Evolutionary conservation across 2,113 vertebrate genomes (phyloP).

Genomic region (Crypturellus undulatus): DNA sequence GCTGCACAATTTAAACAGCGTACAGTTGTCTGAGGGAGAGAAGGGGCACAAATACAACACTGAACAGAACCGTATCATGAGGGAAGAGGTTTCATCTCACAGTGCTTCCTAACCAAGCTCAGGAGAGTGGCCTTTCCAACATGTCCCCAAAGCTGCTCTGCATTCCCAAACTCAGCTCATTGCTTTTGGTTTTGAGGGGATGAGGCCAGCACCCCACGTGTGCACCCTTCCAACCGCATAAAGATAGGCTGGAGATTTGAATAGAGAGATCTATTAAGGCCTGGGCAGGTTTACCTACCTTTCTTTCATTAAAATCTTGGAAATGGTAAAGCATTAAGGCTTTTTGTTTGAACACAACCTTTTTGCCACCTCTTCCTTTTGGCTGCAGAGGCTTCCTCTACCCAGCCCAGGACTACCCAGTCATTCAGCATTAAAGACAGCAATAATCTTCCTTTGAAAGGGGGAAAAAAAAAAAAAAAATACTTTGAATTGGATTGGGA

Average conservation of each 20-base stretch:
- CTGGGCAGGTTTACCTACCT: not conserved
- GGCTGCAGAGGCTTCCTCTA: not conserved
- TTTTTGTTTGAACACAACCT: not conserved
- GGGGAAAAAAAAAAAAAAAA: not conserved
- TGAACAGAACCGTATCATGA: not conserved
- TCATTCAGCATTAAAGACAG: not conserved
- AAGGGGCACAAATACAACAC: not conserved
- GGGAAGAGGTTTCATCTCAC: not conserved
- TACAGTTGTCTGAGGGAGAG: not conserved
- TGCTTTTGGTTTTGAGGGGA: not conserved
- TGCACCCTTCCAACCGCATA: not conserved
- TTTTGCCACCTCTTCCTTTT: not conserved
- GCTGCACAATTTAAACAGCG: not conserved
- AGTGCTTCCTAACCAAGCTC: not conserved
- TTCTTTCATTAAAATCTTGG: not conserved
- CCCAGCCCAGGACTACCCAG: not conserved
- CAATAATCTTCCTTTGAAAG: not conserved
- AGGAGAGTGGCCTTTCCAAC: not conserved
- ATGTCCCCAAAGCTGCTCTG: not conserved
- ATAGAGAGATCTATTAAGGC: not conserved
- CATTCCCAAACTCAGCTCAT: not conserved
- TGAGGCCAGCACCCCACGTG: no score
- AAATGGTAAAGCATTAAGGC: not conserved
- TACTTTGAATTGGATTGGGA: not conserved
- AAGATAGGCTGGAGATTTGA: not conserved